A percentile compares a stretch with the other conserved stretches of the same genome.
These are phyloP conservation scores for Patiria miniata DNA, from an alignment of 35 echinoderm and acorn worm species.

Conservation along the genomic window DNA sequence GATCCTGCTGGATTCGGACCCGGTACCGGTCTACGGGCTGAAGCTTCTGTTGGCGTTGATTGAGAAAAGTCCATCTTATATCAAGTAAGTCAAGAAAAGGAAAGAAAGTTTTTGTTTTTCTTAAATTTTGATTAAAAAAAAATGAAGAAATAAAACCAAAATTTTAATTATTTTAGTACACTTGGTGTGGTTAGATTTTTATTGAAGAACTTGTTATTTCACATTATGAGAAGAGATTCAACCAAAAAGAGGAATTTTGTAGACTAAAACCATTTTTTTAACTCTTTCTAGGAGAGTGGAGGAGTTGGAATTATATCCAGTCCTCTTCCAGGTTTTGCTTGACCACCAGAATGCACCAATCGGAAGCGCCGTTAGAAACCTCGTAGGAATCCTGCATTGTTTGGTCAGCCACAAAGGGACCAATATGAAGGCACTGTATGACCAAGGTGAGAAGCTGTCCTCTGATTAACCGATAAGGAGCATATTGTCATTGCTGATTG, in stretches of 20 bases:
- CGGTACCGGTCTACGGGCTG: slow-evolving; percentile 84
- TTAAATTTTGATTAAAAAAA: neutral
- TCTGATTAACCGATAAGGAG: neutral
- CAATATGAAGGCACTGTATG: slow-evolving; percentile 70
- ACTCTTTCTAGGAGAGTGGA: slow-evolving; percentile 58
- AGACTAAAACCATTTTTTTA: neutral
- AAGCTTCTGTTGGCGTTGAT: slow-evolving; percentile 85
- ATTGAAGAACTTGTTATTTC: no score
- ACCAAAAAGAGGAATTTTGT: neutral
- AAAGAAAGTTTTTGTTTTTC: no score
- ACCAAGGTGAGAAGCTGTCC: slow-evolving; percentile 65
- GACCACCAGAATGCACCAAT: slow-evolving; percentile 87
- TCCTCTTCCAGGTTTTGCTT: slow-evolving; percentile 88
- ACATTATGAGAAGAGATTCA: no score
- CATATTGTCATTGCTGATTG: neutral
- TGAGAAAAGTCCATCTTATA: slow-evolving; percentile 76
- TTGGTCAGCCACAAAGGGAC: slow-evolving; percentile 53
- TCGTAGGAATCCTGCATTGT: slow-evolving; percentile 73
- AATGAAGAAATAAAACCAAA: neutral
- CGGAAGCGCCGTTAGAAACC: slow-evolving; percentile 80
- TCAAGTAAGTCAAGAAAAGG: slow-evolving; percentile 63
- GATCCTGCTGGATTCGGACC: slow-evolving; percentile 87
- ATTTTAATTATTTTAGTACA: no score
- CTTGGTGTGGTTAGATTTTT: no score
- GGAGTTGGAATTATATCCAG: slow-evolving; percentile 74